Conservation (phyloP, 2,888 invertebrate genomes). For the Agriopis marginaria region DNA sequence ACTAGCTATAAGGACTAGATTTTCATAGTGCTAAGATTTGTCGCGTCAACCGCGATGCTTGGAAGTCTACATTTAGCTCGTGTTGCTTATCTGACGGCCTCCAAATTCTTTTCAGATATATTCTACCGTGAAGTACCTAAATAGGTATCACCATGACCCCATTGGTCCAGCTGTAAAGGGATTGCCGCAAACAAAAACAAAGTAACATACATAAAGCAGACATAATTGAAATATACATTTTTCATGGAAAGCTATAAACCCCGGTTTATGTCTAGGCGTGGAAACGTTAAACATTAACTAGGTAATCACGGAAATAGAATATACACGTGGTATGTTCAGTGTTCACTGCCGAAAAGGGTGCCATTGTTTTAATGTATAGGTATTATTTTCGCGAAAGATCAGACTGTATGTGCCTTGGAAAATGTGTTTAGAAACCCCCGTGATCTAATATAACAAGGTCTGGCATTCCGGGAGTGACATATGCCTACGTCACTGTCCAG, state of each 20-base stretch:
- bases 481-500: too few relatives aligned
- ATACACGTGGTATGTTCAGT: conserved; percentile 9
- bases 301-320: conserved; percentile 32
- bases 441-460: too few relatives aligned
- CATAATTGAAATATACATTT: conserved; percentile 38
- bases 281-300: conserved; percentile 31
- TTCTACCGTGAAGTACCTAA: background rate
- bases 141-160: conserved; percentile 2
- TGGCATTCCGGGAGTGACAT: too few relatives aligned
- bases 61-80: too few relatives aligned
- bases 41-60: too few relatives aligned
- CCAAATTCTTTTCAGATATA: too few relatives aligned
- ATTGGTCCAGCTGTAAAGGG: conserved; percentile 14
- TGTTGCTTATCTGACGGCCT: too few relatives aligned
- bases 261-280: conserved; percentile 33
- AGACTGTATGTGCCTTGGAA: too few relatives aligned
- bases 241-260: conserved; percentile 36
- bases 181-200: conserved; percentile 23
- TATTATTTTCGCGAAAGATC: background rate
- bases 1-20: too few relatives aligned
- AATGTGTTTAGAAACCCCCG: too few relatives aligned
- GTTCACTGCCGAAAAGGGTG: conserved; percentile 4
- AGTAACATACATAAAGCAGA: conserved; percentile 31
- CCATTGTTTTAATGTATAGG: background rate
- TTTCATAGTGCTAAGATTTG: too few relatives aligned